Conservation (phyloP, 2,797 vertebrate genomes). For the Eulemur rubriventer region DNA sequence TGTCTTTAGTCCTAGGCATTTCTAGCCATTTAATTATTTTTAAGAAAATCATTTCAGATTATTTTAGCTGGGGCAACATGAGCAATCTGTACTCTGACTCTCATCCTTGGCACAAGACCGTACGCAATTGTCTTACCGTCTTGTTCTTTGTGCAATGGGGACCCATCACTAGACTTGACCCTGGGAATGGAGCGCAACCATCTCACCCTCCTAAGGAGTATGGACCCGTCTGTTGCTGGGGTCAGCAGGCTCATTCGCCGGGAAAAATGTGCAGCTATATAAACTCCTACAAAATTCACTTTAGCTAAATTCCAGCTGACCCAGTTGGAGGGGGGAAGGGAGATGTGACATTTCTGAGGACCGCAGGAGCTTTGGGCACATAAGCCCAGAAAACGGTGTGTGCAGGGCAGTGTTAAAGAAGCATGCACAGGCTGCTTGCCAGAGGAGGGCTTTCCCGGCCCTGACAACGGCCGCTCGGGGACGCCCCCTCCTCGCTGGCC, state of each 20-base stretch:
- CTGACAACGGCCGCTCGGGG: background rate
- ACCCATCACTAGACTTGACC: background rate
- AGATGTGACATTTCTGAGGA: background rate
- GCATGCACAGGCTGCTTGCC: background rate
- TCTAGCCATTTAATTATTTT: background rate
- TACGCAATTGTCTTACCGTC: background rate
- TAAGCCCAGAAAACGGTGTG: background rate
- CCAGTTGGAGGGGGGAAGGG: background rate
- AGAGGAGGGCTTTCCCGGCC: background rate
- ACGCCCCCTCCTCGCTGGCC: background rate
- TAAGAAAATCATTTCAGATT: background rate
- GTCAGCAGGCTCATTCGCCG: background rate
- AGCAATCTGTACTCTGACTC: background rate
- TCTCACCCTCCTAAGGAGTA: background rate
- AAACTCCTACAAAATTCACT: background rate
- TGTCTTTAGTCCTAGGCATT: background rate
- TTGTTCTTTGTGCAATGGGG: background rate
- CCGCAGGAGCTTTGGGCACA: background rate
- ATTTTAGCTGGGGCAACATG: background rate
- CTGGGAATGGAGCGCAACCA: background rate
- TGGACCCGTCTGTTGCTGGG: background rate
- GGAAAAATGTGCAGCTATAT: background rate
- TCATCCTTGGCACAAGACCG: background rate
- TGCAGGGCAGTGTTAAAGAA: background rate
- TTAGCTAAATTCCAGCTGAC: slow-evolving; percentile 24